Percentiles rank a stretch among this genome's conserved stretches.
These are phyloP conservation scores for Drosophila varians DNA, from an alignment of 1,140 invertebrate species.

Conservation along the genomic window DNA sequence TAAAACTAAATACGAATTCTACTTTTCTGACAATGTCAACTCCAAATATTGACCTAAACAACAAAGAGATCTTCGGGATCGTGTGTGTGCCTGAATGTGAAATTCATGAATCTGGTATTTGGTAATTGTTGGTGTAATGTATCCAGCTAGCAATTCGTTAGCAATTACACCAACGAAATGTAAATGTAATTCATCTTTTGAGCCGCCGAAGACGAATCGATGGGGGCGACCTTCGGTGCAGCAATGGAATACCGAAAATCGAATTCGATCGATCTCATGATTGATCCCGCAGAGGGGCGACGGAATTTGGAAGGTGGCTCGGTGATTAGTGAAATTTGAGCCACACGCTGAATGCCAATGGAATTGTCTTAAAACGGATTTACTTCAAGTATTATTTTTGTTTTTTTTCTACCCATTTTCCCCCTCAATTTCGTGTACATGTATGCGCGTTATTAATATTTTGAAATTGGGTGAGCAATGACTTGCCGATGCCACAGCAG, in stretches of 20 bases:
- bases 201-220: conserved; percentile 50
- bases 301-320: conserved; percentile 34
- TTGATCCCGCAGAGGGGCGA: conserved; percentile 34
- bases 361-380: conserved; percentile 74
- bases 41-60: conserved; percentile 34
- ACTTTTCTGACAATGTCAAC: conserved; percentile 20
- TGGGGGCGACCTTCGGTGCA: conserved; percentile 56
- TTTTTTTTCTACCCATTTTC: conserved; percentile 19
- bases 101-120: neutral
- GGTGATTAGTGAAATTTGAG: conserved; percentile 70
- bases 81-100: neutral
- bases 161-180: neutral
- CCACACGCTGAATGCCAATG: conserved; percentile 67
- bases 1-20: conserved; percentile 22
- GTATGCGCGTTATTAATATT: conserved; percentile 57
- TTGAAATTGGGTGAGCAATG: conserved; percentile 78
- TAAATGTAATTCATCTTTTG: conserved; percentile 57
- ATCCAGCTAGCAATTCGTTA: conserved; percentile 43
- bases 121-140: neutral
- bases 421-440: conserved; percentile 10
- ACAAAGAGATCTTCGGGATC: conserved; percentile 18
- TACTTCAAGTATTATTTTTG: conserved; percentile 27
- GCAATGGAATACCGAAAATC: conserved; percentile 32
- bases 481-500: conserved; percentile 61
- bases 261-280: conserved; percentile 46